phyloP scores from a whole-genome alignment of 2,888 invertebrate species.

The Latrodectus elegans region DNA sequence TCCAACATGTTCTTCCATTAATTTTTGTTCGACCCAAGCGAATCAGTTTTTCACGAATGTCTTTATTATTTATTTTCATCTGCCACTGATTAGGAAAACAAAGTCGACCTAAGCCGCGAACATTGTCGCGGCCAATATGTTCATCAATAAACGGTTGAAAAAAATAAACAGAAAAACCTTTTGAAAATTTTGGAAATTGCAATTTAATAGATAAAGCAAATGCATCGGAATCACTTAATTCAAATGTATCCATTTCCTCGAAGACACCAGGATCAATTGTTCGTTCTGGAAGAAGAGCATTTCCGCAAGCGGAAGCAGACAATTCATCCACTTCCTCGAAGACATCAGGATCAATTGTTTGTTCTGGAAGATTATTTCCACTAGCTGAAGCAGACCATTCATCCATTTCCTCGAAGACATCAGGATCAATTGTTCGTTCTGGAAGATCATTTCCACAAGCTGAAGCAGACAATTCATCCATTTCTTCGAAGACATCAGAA shows the following conservation, averaged over 20 bases:
- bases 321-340: slow-evolving; percentile 22
- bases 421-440: too few species aligned
- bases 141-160: slow-evolving; percentile 20
- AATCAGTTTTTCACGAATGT: slow-evolving; percentile 26
- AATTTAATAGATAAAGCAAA: slow-evolving; percentile 17
- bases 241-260: slow-evolving; percentile 30
- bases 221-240: neutral
- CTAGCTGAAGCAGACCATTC: too few species aligned
- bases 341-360: neutral
- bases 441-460: neutral
- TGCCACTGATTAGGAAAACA: slow-evolving; percentile 49
- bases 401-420: slow-evolving; percentile 25
- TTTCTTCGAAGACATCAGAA: too few species aligned
- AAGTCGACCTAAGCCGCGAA: slow-evolving; percentile 17
- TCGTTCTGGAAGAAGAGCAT: neutral
- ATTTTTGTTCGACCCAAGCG: slow-evolving; percentile 24
- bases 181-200: slow-evolving; percentile 42
- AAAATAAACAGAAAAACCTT: neutral
- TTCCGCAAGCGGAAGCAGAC: too few species aligned
- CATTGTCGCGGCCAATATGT: neutral
- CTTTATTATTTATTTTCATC: neutral
- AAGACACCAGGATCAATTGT: neutral
- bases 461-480: too few species aligned
- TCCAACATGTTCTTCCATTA: slow-evolving; percentile 33
- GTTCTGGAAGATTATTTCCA: neutral